phyloP scores from a whole-genome alignment of 2,888 invertebrate genomes.

The Notocelia uddmanniana region DNA sequence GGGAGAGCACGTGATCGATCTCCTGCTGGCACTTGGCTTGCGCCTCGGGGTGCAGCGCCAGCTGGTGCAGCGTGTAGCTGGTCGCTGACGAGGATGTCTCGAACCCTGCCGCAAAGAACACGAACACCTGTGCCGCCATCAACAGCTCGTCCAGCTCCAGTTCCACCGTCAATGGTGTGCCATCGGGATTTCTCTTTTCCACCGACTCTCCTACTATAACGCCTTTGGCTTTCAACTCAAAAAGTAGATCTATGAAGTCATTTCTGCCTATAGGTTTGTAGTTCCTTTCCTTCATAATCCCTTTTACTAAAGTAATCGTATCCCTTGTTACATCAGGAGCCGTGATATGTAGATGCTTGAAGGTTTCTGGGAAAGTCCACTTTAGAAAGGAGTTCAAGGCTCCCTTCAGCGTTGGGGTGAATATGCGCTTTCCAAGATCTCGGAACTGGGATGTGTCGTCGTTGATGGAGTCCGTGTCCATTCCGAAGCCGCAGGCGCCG shows the following conservation, averaged over 20 bases:
- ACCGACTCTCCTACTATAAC: slow-evolving; percentile 54
- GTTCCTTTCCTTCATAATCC: slow-evolving; percentile 55
- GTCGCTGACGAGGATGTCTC: slow-evolving; percentile 65
- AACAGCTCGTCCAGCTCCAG: slow-evolving; percentile 57
- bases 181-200: slow-evolving; percentile 55
- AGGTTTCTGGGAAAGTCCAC: slow-evolving; percentile 52
- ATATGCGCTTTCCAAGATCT: slow-evolving; percentile 11
- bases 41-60: slow-evolving; percentile 63
- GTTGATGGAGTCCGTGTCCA: slow-evolving; percentile 19
- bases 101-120: slow-evolving; percentile 67
- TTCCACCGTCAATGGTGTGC: slow-evolving; percentile 54
- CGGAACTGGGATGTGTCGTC: slow-evolving; percentile 14
- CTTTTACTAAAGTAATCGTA: slow-evolving; percentile 52
- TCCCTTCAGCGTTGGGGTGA: background rate
- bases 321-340: slow-evolving; percentile 52
- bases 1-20: slow-evolving; percentile 58
- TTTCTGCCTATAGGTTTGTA: slow-evolving; percentile 56
- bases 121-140: slow-evolving; percentile 60
- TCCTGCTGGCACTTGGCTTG: slow-evolving; percentile 63
- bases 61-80: slow-evolving; percentile 58
- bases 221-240: slow-evolving; percentile 60
- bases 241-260: slow-evolving; percentile 63
- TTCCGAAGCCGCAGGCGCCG: slow-evolving; percentile 49
- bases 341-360: slow-evolving; percentile 50
- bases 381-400: slow-evolving; percentile 47